These are phyloP conservation scores for Athalia circularis DNA, from an alignment of 2,888 invertebrate species.

Conservation along the genomic window DNA sequence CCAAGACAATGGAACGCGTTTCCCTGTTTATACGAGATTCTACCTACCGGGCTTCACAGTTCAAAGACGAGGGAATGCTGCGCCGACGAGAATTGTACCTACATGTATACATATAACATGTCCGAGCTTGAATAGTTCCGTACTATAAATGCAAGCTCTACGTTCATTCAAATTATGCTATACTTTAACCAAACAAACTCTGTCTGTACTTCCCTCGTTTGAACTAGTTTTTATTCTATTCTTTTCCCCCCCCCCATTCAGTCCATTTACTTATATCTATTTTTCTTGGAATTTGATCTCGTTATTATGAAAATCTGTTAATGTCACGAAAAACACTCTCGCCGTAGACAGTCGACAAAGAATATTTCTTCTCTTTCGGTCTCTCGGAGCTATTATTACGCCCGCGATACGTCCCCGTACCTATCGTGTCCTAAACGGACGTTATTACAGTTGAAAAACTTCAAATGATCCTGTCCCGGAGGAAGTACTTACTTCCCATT, in stretches of 20 bases:
- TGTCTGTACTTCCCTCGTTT: too few relatives aligned
- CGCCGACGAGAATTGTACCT: neutral
- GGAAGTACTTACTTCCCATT: neutral
- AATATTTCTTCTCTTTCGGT: too few relatives aligned
- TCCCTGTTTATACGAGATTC: conserved; percentile 10
- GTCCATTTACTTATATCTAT: too few relatives aligned
- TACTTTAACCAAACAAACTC: too few relatives aligned
- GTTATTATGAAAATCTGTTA: too few relatives aligned
- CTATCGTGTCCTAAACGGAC: neutral
- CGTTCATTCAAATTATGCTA: too few relatives aligned
- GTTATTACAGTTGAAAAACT: conserved; percentile 16
- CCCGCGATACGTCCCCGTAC: neutral
- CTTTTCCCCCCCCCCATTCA: too few relatives aligned
- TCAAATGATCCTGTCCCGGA: conserved; percentile 7
- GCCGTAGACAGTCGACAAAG: too few relatives aligned
- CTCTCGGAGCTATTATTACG: neutral
- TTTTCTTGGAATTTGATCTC: too few relatives aligned
- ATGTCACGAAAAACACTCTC: too few relatives aligned
- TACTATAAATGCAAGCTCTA: neutral
- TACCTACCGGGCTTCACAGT: neutral
- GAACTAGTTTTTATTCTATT: too few relatives aligned
- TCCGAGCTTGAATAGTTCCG: neutral
- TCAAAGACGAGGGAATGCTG: conserved; percentile 11
- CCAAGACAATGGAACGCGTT: conserved; percentile 24
- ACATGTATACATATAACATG: neutral